These are phyloP conservation scores for Subacronicta megacephala DNA, from an alignment of 2,888 invertebrate species.

Conservation along the genomic window DNA sequence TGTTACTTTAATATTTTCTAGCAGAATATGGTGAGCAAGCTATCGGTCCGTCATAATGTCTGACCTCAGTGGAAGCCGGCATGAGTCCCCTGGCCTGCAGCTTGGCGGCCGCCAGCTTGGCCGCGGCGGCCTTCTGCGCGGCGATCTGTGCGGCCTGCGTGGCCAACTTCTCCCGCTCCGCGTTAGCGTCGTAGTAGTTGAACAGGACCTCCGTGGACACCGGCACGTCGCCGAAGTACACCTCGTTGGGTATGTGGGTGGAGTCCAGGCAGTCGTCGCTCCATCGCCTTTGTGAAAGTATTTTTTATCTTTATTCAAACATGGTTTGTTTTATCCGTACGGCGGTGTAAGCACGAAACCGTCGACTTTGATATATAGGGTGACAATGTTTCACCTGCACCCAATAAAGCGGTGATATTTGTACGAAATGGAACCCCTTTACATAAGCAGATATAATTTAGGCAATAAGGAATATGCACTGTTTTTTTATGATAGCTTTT, in stretches of 20 bases:
- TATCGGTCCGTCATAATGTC: background rate
- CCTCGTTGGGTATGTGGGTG: slow-evolving; percentile 88
- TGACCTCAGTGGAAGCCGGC: slow-evolving; percentile 63
- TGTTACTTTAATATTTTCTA: too few relatives aligned
- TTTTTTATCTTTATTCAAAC: too few relatives aligned
- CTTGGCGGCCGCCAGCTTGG: slow-evolving; percentile 79
- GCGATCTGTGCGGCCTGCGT: slow-evolving; percentile 84
- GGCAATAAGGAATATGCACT: too few relatives aligned
- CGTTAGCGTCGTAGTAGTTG: slow-evolving; percentile 88
- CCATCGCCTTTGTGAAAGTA: slow-evolving; percentile 81
- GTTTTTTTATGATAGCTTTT: too few relatives aligned
- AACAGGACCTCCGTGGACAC: slow-evolving; percentile 82
- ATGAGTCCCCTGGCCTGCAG: slow-evolving; percentile 68
- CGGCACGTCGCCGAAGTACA: slow-evolving; percentile 88
- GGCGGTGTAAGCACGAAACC: too few relatives aligned
- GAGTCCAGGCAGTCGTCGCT: slow-evolving; percentile 88
- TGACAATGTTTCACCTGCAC: too few relatives aligned
- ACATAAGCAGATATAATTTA: too few relatives aligned
- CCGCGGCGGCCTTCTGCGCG: slow-evolving; percentile 85
- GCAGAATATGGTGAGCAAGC: too few relatives aligned
- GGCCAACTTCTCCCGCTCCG: slow-evolving; percentile 82
- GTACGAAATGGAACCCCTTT: too few relatives aligned
- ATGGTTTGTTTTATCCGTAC: too few relatives aligned
- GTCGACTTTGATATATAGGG: too few relatives aligned
- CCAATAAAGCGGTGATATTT: too few relatives aligned